Base-by-base conservation (phyloP, 2,113 vertebrate species). In the Anoplopoma fimbria region DNA sequence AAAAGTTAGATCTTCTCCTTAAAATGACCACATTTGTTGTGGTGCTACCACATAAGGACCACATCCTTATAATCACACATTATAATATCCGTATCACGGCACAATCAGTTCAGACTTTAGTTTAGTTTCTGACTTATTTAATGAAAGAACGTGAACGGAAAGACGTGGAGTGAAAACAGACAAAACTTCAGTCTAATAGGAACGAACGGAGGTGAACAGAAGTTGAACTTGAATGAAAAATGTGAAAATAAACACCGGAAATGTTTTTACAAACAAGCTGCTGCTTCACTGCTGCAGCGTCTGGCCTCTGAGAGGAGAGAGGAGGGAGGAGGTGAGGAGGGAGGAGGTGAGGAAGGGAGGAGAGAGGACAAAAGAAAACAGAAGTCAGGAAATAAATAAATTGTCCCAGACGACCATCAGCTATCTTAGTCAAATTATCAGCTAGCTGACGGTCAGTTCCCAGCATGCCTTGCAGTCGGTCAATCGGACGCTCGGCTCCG, bases 381-480 rank as follows among this genome's bases (percentile, higher is more conserved):
- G 25, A 45, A 6, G 9, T 49, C 17, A 6, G 4, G 3, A 57
- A 40, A n/a, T 7, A 27, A 5, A 38, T 23, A 3, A 7, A 51
- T 34, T 9, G 17, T 14, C 13, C 14, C n/a, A n/a, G n/a, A 33
- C n/a, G 13, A 15, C 0, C 5, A 12, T 69, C 53, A 31, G 53
- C 23, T 40, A 27, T 57, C 17, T 0, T 1, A 40, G 23, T 53
- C 31, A 78, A 45, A 53, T 9, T 1, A 62, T 58, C 49, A 65
- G n/a, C n/a, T 60, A 19, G 6, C 5, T 29, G 33, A 3, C 8
- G 0, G 4, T 31, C 6, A 31, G 62, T 82, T 79, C 80, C 87
- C 87, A 87, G 77, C 69, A 88, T 84, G 68, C 82, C 1, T 12
- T 81, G 78, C 82, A 79, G 79, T 49, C 27, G 19, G 47, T 31